These are phyloP conservation scores for Nephrotoma guestfalica DNA, from an alignment of 2,888 invertebrate species.

Conservation along the genomic window DNA sequence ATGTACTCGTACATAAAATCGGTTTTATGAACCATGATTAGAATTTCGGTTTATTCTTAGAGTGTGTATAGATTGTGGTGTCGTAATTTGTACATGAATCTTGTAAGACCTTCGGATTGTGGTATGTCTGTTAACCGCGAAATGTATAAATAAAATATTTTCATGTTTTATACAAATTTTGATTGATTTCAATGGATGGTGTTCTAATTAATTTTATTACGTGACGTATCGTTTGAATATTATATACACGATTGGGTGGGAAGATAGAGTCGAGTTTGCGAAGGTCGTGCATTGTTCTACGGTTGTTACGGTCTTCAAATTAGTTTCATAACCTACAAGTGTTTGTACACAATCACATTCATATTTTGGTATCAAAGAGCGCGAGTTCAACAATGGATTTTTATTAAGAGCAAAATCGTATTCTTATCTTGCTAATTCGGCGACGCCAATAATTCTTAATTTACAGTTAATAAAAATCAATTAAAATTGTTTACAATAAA, in stretches of 20 bases:
- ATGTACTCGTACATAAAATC: not conserved
- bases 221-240: not conserved
- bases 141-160: not conserved
- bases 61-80: no score
- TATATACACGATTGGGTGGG: not conserved
- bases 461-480: not conserved
- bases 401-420: not conserved
- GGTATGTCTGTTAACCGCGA: not conserved
- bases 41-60: not conserved
- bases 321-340: not conserved
- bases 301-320: not conserved
- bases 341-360: not conserved
- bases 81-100: not conserved
- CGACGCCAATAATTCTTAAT: not conserved
- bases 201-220: not conserved
- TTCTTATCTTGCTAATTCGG: not conserved
- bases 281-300: not conserved
- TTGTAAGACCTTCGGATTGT: not conserved
- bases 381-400: not conserved
- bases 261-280: not conserved
- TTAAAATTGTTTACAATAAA: not conserved
- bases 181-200: not conserved
- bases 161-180: not conserved
- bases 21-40: not conserved
- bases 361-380: not conserved